Percentiles rank a stretch among this genome's conserved stretches.
These are phyloP conservation scores for Geotrypetes seraphini DNA, from an alignment of 2,797 vertebrate species.

Conservation along the genomic window DNA sequence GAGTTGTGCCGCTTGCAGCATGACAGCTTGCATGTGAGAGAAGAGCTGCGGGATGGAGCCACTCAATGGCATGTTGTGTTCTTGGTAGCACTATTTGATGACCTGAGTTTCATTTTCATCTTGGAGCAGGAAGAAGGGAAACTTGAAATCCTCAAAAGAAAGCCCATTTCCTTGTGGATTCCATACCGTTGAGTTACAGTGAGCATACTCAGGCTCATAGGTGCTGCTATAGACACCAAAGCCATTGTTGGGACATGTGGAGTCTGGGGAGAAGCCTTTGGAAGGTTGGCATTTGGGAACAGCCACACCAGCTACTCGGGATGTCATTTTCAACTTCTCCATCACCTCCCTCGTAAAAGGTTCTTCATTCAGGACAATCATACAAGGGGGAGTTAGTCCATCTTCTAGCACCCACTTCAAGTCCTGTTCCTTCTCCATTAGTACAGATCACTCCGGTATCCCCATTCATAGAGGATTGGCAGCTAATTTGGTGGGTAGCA, in stretches of 20 bases:
- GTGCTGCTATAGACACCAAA: conserved; percentile 76
- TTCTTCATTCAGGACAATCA: conserved; percentile 70
- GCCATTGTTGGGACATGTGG: conserved; percentile 82
- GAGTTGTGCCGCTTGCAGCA: conserved; percentile 83
- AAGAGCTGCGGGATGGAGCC: conserved; percentile 71
- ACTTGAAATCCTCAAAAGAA: conserved; percentile 81
- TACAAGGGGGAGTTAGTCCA: conserved; percentile 77
- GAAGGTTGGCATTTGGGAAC: conserved; percentile 55
- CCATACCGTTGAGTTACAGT: conserved; percentile 68
- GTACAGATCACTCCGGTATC: conserved; percentile 85
- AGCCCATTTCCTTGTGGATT: conserved; percentile 70
- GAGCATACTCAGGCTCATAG: conserved; percentile 63
- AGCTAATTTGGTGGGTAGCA: conserved; percentile 91
- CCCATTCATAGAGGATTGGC: conserved; percentile 84
- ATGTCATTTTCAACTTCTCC: conserved; percentile 67
- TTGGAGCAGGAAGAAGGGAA: conserved; percentile 84
- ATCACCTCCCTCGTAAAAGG: conserved; percentile 76
- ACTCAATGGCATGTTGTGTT: conserved; percentile 61
- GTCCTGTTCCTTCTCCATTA: conserved; percentile 71
- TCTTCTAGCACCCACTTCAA: conserved; percentile 70
- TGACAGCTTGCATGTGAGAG: conserved; percentile 87
- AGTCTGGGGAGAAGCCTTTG: conserved; percentile 70
- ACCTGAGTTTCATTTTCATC: conserved; percentile 75
- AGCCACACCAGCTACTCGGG: conserved; percentile 75
- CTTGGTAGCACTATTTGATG: conserved; percentile 75